Conservation (phyloP, 2,113 vertebrate genomes). For the Sterrhoptilus dennistouni region DNA sequence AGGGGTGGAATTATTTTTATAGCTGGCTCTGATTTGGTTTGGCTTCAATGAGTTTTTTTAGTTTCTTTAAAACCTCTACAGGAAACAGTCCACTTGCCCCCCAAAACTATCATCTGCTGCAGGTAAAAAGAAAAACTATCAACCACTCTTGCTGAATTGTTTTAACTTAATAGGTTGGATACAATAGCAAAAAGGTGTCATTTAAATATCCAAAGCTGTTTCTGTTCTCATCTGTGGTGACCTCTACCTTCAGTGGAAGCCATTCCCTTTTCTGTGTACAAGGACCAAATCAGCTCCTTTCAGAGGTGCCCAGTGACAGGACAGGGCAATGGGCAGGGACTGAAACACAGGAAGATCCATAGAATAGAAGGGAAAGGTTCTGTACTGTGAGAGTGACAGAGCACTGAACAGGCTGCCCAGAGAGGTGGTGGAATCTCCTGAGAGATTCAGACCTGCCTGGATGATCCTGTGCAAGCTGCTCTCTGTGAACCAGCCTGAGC, state of each 20-base stretch:
- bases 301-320: not conserved
- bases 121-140: not conserved
- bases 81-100: not conserved
- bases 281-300: not conserved
- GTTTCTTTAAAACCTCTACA: not conserved
- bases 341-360: not conserved
- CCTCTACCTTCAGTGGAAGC: not conserved
- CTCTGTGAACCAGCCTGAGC: not conserved
- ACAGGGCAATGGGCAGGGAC: not conserved
- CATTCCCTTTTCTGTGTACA: not conserved
- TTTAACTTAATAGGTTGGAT: not conserved
- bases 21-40: not conserved
- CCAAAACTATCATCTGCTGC: rapidly evolving
- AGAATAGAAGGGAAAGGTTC: not conserved
- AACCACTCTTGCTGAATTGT: not conserved
- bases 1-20: not conserved
- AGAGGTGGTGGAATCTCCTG: not conserved
- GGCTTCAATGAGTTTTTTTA: not conserved
- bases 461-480: not conserved
- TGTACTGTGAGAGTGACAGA: not conserved
- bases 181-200: not conserved
- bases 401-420: not conserved
- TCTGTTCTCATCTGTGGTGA: not conserved
- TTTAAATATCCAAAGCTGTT: not conserved
- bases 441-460: not conserved